Conservation (phyloP, 1,140 invertebrate species). For the Macrobrachium rosenbergii region DNA sequence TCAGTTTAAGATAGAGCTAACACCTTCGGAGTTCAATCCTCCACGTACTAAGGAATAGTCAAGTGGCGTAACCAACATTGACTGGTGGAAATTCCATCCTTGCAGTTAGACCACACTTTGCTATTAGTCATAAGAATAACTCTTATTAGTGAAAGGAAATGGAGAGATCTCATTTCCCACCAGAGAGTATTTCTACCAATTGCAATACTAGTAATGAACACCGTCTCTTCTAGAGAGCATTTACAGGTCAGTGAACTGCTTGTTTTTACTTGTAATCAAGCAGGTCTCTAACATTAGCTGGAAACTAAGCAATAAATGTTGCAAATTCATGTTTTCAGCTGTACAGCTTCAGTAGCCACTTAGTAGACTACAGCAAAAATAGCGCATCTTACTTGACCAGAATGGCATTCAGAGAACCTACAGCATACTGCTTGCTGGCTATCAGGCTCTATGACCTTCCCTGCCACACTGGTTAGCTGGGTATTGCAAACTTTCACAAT, state of each 20-base stretch:
- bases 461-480: conserved; percentile 7
- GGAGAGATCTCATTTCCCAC: too few relatives aligned
- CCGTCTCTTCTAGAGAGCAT: too few relatives aligned
- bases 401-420: conserved; percentile 25
- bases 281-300: conserved; percentile 54
- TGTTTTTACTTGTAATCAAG: conserved; percentile 49
- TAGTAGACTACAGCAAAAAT: conserved; percentile 57
- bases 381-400: conserved; percentile 50
- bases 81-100: too few relatives aligned
- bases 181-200: too few relatives aligned
- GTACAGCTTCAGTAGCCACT: conserved; percentile 55
- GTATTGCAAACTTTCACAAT: conserved; percentile 23
- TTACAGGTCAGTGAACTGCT: conserved; percentile 9
- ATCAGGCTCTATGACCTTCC: neutral
- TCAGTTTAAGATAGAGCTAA: too few relatives aligned
- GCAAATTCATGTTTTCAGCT: conserved; percentile 54
- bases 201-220: too few relatives aligned
- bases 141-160: too few relatives aligned
- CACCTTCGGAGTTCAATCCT: too few relatives aligned
- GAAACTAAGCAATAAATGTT: conserved; percentile 49
- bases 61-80: too few relatives aligned
- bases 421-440: conserved; percentile 6
- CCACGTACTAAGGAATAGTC: too few relatives aligned
- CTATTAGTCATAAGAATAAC: too few relatives aligned
- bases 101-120: too few relatives aligned